phyloP scores from a whole-genome alignment of 1,140 invertebrate species.

The Pectinophora gossypiella region DNA sequence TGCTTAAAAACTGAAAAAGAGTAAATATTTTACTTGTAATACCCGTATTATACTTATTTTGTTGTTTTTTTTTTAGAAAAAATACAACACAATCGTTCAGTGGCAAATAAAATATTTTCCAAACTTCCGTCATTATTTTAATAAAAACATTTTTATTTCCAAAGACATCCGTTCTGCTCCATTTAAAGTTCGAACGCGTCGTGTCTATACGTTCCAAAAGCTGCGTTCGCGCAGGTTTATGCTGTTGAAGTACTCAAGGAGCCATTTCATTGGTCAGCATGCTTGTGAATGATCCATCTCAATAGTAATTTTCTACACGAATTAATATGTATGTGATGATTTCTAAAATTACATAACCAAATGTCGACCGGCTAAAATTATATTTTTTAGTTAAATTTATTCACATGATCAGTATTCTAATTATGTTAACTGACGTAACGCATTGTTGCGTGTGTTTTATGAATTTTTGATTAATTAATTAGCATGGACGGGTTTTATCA shows the following conservation, averaged over 20 bases:
- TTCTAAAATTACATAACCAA: constrained; percentile 38
- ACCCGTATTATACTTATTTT: too few relatives aligned
- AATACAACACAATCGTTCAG: too few relatives aligned
- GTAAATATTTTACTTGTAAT: too few relatives aligned
- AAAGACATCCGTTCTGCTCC: too few relatives aligned
- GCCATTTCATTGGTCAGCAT: constrained; percentile 8
- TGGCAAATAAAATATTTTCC: too few relatives aligned
- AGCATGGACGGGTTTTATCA: too few relatives aligned
- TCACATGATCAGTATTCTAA: not conserved
- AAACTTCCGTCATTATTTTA: too few relatives aligned
- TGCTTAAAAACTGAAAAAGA: too few relatives aligned
- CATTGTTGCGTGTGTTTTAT: not conserved
- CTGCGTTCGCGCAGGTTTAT: not conserved
- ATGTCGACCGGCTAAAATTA: not conserved
- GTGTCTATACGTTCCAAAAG: constrained; percentile 1
- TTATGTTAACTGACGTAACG: not conserved
- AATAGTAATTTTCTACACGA: constrained; percentile 23
- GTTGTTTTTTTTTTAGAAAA: too few relatives aligned
- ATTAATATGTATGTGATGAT: constrained; percentile 38
- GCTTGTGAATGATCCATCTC: constrained; percentile 12
- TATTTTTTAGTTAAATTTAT: not conserved
- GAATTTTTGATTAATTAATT: too few relatives aligned
- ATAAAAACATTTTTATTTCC: too few relatives aligned
- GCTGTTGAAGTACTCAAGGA: constrained; percentile 12
- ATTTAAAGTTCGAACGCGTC: not conserved